These are phyloP conservation scores for Aspidoscelis tigris DNA, from an alignment of 2,113 vertebrate species.

Conservation along the genomic window DNA sequence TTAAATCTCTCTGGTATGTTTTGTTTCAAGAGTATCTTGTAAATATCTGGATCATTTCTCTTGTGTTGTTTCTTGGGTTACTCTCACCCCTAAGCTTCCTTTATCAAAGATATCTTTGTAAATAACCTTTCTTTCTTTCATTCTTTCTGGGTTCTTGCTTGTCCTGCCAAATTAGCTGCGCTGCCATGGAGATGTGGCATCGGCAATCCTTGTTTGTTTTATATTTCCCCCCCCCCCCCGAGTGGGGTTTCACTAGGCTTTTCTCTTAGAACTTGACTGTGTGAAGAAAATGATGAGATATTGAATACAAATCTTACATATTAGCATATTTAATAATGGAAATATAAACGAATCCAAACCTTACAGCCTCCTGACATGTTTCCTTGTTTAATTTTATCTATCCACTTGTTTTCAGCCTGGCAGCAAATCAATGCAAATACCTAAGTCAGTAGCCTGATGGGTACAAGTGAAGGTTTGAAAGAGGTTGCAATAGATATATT, in stretches of 20 bases:
- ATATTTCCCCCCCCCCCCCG: constrained; percentile 6
- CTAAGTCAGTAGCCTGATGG: constrained; percentile 23
- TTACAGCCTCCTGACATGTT: neutral
- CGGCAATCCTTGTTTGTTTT: constrained; percentile 70
- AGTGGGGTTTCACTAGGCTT: constrained; percentile 67
- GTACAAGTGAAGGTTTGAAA: constrained; percentile 34
- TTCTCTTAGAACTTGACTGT: constrained; percentile 62
- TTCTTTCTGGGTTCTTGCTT: constrained; percentile 63
- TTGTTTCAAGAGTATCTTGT: constrained; percentile 57
- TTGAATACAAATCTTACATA: constrained; percentile 58
- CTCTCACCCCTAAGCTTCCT: constrained; percentile 39
- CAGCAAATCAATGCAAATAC: neutral
- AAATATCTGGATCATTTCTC: constrained; percentile 50
- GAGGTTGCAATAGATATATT: neutral
- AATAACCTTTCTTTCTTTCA: constrained; percentile 70
- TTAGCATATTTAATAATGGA: constrained; percentile 38
- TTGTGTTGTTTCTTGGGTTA: constrained; percentile 37
- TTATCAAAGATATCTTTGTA: constrained; percentile 76
- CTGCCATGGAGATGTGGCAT: constrained; percentile 75
- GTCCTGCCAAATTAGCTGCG: constrained; percentile 75
- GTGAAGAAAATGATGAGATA: constrained; percentile 62
- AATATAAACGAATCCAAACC: constrained; percentile 42
- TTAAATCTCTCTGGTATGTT: constrained; percentile 16
- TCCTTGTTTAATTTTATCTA: neutral
- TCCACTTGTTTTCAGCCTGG: constrained; percentile 31